Percentiles rank a stretch among this genome's conserved stretches.
phyloP scores from a whole-genome alignment of 2,797 vertebrate genomes.

The Trematomus bernacchii region DNA sequence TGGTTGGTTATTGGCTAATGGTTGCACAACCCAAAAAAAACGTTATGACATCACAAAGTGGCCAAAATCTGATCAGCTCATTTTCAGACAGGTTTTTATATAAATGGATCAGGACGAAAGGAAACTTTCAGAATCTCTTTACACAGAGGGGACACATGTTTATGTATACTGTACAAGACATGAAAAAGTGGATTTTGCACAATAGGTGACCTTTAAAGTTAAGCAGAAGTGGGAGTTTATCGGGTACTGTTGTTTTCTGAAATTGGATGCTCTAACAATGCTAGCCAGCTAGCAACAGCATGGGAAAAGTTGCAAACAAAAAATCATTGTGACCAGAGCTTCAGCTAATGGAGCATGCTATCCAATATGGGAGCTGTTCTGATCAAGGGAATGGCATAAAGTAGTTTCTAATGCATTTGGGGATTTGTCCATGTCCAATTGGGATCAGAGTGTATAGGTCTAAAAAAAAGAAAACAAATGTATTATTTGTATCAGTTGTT shows the following conservation, averaged over 20 bases:
- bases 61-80: too few relatives aligned
- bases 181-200: too few relatives aligned
- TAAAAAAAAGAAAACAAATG: background rate
- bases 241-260: background rate
- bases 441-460: background rate
- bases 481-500: conserved; percentile 7
- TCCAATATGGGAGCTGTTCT: background rate
- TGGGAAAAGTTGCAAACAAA: background rate
- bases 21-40: too few relatives aligned
- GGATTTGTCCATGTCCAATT: background rate
- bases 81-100: too few relatives aligned
- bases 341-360: background rate
- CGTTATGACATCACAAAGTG: too few relatives aligned
- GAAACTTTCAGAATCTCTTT: too few relatives aligned
- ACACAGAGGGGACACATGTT: too few relatives aligned
- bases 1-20: too few relatives aligned
- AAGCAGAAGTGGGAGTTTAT: background rate
- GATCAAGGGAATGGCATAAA: background rate
- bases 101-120: too few relatives aligned
- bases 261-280: background rate
- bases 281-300: background rate
- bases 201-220: background rate
- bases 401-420: background rate
- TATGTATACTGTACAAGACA: too few relatives aligned
- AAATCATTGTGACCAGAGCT: background rate